phyloP scores from a whole-genome alignment of 2,113 vertebrate genomes.

The Pagrus major region DNA sequence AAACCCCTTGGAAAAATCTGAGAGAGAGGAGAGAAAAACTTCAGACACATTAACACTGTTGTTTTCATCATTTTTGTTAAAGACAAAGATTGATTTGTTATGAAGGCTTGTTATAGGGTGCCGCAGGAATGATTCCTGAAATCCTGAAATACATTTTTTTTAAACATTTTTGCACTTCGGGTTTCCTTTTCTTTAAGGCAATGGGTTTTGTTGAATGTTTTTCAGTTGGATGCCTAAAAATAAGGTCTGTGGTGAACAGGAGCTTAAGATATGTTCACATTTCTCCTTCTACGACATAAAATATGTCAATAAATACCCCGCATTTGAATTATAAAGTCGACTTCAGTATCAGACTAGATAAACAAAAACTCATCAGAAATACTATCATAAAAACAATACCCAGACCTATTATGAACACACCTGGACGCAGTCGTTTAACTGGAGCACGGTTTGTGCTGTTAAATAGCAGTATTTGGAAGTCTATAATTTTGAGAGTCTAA shows the following conservation, averaged over 20 bases:
- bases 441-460: constrained; percentile 23
- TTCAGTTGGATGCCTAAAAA: too few relatives aligned
- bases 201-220: too few relatives aligned
- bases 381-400: not conserved
- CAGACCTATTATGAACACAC: not conserved
- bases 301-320: too few relatives aligned
- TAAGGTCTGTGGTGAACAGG: too few relatives aligned
- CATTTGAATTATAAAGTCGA: too few relatives aligned
- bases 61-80: constrained; percentile 14
- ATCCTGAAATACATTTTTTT: too few relatives aligned
- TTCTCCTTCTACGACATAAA: too few relatives aligned
- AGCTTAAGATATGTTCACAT: too few relatives aligned
- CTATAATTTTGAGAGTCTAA: constrained; percentile 37
- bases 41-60: not conserved
- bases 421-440: constrained; percentile 8
- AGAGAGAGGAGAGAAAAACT: not conserved
- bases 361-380: not conserved
- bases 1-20: not conserved
- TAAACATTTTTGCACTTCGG: too few relatives aligned
- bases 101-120: not conserved
- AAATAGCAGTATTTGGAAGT: constrained; percentile 16
- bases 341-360: not conserved
- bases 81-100: not conserved
- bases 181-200: too few relatives aligned
- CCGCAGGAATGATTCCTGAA: too few relatives aligned